Evolutionary conservation across 1,140 invertebrate species (phyloP), one percentile per base, ranked within the genome.

Genomic region (Mactra quadrangularis): DNA sequence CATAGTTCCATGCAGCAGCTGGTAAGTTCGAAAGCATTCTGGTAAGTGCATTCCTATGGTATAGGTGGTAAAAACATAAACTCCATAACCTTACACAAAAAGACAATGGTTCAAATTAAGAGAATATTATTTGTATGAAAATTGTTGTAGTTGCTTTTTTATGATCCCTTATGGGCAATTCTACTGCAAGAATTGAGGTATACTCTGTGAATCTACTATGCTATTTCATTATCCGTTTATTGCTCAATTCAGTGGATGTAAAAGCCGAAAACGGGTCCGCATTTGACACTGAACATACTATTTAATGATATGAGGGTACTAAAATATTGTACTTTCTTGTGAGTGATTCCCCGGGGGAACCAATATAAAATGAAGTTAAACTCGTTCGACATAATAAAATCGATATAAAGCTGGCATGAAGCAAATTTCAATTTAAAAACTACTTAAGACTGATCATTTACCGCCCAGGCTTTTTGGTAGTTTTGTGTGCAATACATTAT

Each of bases 341-440:
- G 50, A 57, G 53, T 4, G 27, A 22, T 55, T 55, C 19, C 27
- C 53, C 4, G 11, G 31, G 22, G 52, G 27, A 72, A 72, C 25
- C 33, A 29, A 55, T 55, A 81, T 81, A 59, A 81, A 81, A 60
- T 22, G 38, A 57, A 71, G 77, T 71, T 81, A 55, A 60, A 68
- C 66, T 53, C 50, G 77, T 70, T 25, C 77, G 41, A 11, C 33
- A 45, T 47, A 45, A 68, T 81, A 81, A 81, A 81, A 70, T 3
- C 25, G 77, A 41, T 38, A 81, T 81, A 70, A 81, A 81, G 59
- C 45, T 70, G 59, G 66, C 64, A 50, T 81, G 77, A 57, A 60
- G 66, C 64, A 81, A 71, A 81, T 81, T 81, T 81, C 52, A 70
- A 71, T 81, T 71, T 81, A 71, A 71, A 70, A 79, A 59, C 47